These are phyloP conservation scores for Junonia oenone DNA, from an alignment of 2,888 invertebrate species.

Conservation along the genomic window DNA sequence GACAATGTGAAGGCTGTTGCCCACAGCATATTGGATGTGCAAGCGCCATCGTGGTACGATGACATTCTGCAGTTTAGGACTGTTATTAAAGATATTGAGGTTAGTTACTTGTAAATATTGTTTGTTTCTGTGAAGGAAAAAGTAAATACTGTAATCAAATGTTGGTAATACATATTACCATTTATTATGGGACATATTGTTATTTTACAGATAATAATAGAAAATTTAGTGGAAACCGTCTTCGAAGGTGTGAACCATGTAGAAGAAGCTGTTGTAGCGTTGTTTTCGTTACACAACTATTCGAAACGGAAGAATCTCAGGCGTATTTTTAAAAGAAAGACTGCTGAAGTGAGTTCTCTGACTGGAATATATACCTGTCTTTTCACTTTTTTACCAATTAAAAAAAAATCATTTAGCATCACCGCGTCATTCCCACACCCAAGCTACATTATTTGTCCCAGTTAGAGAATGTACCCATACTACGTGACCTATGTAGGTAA, in stretches of 20 bases:
- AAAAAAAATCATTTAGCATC: too few relatives aligned
- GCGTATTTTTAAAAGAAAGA: slow-evolving; percentile 84
- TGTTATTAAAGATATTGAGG: slow-evolving; percentile 82
- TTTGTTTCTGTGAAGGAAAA: background rate
- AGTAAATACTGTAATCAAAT: background rate
- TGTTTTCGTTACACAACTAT: slow-evolving; percentile 88
- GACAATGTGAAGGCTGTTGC: slow-evolving; percentile 80
- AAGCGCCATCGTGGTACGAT: slow-evolving; percentile 90
- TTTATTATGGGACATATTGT: too few relatives aligned
- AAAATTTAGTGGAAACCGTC: slow-evolving; percentile 88
- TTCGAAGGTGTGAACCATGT: slow-evolving; percentile 89
- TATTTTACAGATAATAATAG: slow-evolving; percentile 83
- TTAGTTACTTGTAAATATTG: slow-evolving; percentile 29
- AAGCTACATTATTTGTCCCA: too few relatives aligned
- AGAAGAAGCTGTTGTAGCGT: slow-evolving; percentile 88
- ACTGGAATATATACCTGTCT: too few relatives aligned
- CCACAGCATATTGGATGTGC: slow-evolving; percentile 86
- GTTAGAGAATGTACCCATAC: too few relatives aligned
- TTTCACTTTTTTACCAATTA: too few relatives aligned
- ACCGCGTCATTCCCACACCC: too few relatives aligned
- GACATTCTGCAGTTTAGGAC: slow-evolving; percentile 82
- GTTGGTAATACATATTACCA: background rate
- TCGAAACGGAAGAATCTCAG: slow-evolving; percentile 86
- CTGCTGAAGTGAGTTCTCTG: slow-evolving; percentile 78
- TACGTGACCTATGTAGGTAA: too few relatives aligned